Conservation (phyloP, 1,140 invertebrate species). For the Dryas iulia region DNA sequence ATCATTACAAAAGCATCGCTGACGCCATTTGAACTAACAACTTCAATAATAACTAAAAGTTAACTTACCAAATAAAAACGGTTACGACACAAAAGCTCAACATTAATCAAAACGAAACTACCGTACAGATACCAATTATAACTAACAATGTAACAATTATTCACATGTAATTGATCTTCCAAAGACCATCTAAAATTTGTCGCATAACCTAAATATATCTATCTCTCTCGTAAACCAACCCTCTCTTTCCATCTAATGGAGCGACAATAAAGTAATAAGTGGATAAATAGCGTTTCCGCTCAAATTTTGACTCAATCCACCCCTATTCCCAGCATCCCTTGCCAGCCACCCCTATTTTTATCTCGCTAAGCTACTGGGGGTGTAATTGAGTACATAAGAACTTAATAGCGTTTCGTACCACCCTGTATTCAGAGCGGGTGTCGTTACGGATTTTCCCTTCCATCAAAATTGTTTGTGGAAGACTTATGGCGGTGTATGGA, state of each 20-base stretch:
- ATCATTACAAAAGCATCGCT: neutral
- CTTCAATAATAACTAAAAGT: neutral
- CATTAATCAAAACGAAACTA: conserved; percentile 52
- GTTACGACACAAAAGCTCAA: conserved; percentile 37
- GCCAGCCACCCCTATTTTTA: conserved; percentile 32
- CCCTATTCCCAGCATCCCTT: conserved; percentile 53
- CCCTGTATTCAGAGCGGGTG: conserved; percentile 70
- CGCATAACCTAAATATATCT: neutral
- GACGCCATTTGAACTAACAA: neutral
- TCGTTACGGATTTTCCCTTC: conserved; percentile 50
- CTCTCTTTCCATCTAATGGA: conserved; percentile 64
- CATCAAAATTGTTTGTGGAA: conserved; percentile 73
- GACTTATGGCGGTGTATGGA: conserved; percentile 52
- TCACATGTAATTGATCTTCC: conserved; percentile 53
- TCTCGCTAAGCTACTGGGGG: conserved; percentile 56
- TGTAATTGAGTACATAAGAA: conserved; percentile 75
- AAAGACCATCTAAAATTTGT: conserved; percentile 29
- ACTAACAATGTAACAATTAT: conserved; percentile 52
- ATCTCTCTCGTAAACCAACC: conserved; percentile 38
- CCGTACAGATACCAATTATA: conserved; percentile 54
- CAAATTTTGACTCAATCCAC: conserved; percentile 75
- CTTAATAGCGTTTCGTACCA: conserved; percentile 74
- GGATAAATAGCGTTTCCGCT: conserved; percentile 76
- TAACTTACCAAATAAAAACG: neutral
- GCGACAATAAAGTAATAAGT: conserved; percentile 78